A percentile compares a stretch with the other conserved stretches of the same genome.
Evolutionary conservation across 2,797 vertebrate genomes (phyloP).

Genomic region (Bradypodion pumilum): DNA sequence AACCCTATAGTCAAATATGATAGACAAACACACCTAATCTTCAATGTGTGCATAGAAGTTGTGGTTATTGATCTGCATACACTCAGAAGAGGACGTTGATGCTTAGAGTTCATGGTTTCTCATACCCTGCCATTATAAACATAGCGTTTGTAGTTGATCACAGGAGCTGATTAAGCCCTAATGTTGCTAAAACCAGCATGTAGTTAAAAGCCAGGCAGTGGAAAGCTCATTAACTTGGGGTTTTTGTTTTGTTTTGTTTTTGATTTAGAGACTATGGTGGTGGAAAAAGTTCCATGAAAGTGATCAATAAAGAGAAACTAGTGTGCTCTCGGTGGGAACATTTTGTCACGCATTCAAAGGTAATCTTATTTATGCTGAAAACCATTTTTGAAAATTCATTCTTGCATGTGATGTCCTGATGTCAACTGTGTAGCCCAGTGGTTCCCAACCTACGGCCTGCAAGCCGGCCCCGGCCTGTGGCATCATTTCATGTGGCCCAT

Average conservation of each 20-base stretch:
- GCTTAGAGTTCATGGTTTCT: background rate
- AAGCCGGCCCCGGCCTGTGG: too few species aligned
- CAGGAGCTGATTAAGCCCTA: background rate
- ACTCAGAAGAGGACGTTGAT: background rate
- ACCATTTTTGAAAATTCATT: background rate
- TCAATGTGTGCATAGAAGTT: background rate
- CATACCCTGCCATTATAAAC: background rate
- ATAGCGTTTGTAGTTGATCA: background rate
- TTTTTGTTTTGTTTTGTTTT: too few species aligned
- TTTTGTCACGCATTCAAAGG: slow-evolving; percentile 71
- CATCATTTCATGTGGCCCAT: too few species aligned
- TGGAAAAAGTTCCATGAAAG: slow-evolving; percentile 73
- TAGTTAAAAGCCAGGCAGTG: slow-evolving; percentile 35
- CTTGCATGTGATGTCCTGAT: background rate
- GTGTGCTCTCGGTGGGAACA: slow-evolving; percentile 75
- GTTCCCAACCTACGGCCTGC: too few species aligned
- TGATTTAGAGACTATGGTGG: slow-evolving; percentile 78
- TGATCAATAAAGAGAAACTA: slow-evolving; percentile 74
- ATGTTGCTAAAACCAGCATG: slow-evolving; percentile 9
- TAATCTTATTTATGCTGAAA: slow-evolving; percentile 47
- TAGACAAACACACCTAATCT: too few species aligned
- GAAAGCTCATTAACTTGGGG: slow-evolving; percentile 52
- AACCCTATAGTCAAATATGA: too few species aligned
- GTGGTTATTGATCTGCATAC: background rate
- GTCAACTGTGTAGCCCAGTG: background rate